phyloP scores from a whole-genome alignment of 2,797 vertebrate species.

The Brotogeris chrysoptera region DNA sequence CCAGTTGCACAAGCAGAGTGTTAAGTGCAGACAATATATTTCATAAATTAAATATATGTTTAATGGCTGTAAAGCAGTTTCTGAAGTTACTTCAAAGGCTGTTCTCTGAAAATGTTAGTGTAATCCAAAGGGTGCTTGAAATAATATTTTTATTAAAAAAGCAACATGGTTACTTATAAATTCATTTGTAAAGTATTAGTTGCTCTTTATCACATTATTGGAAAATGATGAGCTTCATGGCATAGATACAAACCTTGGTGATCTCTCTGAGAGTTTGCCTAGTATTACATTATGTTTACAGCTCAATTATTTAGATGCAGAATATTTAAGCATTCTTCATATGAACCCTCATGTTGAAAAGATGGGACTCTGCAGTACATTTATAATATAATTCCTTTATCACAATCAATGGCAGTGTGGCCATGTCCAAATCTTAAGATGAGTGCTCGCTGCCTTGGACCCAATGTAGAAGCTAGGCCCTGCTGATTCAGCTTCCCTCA shows the following conservation, averaged over 20 bases:
- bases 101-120: neutral
- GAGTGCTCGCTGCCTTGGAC: neutral
- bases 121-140: neutral
- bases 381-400: neutral
- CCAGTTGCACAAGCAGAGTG: neutral
- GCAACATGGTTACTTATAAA: neutral
- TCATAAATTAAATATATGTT: neutral
- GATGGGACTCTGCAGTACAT: neutral
- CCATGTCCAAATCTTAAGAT: neutral
- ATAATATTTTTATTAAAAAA: neutral
- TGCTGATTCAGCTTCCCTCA: neutral
- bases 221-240: neutral
- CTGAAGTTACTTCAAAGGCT: neutral
- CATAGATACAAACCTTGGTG: neutral
- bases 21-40: neutral
- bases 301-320: neutral
- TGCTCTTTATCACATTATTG: neutral
- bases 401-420: neutral
- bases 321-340: neutral
- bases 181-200: neutral
- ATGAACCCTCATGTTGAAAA: neutral
- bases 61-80: neutral
- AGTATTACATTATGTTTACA: neutral
- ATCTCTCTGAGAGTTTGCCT: neutral
- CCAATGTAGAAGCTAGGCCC: neutral